Percentiles rank a stretch among this genome's conserved stretches.
These are phyloP conservation scores for Grammomys surdaster DNA, from an alignment of 2,113 vertebrate genomes.

Conservation along the genomic window DNA sequence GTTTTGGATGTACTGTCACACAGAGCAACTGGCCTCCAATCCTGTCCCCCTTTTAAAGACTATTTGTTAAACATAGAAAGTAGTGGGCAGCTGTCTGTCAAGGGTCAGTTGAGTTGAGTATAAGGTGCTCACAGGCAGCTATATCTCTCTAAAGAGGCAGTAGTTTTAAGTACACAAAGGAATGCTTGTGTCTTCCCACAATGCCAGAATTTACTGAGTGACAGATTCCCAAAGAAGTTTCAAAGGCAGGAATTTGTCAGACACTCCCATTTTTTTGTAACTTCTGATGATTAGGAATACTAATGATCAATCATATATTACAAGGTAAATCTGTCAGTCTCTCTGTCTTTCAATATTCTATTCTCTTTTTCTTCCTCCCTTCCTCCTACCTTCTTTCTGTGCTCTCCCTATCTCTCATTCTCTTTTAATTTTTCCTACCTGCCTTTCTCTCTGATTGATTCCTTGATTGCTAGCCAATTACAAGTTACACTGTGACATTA, in stretches of 20 bases:
- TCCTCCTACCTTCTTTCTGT: too few relatives aligned
- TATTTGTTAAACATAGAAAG: not conserved
- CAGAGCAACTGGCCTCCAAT: not conserved
- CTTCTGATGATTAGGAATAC: not conserved
- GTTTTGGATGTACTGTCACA: not conserved
- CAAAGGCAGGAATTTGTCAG: not conserved
- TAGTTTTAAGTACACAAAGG: not conserved
- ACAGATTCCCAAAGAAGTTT: not conserved
- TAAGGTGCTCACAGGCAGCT: not conserved
- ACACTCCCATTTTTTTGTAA: not conserved
- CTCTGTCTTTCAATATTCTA: not conserved
- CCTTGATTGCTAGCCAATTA: not conserved
- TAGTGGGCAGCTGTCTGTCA: not conserved
- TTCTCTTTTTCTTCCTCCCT: not conserved
- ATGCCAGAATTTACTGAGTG: not conserved
- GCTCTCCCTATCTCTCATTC: rapidly evolving
- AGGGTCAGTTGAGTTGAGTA: not conserved
- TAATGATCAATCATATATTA: not conserved
- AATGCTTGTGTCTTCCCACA: too few relatives aligned
- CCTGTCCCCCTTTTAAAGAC: not conserved
- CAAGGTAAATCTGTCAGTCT: not conserved
- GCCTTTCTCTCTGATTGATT: not conserved
- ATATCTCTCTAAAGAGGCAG: not conserved
- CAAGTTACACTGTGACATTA: not conserved
- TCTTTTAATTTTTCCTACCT: too few relatives aligned